Evolutionary conservation across 1,140 invertebrate species (phyloP).

Genomic region (Yoshiicerus persimilis): DNA sequence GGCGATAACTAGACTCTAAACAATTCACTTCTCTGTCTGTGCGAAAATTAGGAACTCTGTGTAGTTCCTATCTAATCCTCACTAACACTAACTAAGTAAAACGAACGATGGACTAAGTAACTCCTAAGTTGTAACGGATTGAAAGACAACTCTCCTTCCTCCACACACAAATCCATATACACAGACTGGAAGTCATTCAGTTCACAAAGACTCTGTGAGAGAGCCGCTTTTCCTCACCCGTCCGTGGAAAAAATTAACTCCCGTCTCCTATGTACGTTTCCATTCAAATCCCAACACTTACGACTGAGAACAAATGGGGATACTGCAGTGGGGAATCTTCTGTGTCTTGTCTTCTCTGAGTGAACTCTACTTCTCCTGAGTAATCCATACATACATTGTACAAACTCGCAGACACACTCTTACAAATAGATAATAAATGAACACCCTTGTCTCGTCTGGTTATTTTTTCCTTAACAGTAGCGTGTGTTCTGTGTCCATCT

Average conservation of each 20-base stretch:
- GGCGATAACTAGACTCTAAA: conserved; percentile 26
- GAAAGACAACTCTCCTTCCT: background rate
- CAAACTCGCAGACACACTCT: background rate
- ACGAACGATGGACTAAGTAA: background rate
- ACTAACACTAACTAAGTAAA: background rate
- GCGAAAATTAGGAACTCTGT: background rate
- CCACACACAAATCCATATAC: background rate
- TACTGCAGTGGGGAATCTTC: no score
- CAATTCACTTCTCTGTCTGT: conserved; percentile 24
- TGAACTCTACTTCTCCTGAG: background rate
- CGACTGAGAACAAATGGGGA: background rate
- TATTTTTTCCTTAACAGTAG: background rate
- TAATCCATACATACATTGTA: background rate
- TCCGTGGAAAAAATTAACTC: background rate
- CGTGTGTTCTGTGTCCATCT: background rate
- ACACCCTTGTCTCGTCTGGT: background rate
- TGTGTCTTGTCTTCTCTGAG: background rate
- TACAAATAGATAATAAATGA: background rate
- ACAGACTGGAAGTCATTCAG: background rate
- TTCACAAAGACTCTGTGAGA: background rate
- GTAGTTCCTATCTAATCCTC: background rate
- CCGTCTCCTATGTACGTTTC: background rate
- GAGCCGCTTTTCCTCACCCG: background rate
- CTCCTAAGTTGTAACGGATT: background rate
- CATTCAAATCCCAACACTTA: background rate